phyloP scores from a whole-genome alignment of 2,113 vertebrate genomes.

The Rana temporaria region DNA sequence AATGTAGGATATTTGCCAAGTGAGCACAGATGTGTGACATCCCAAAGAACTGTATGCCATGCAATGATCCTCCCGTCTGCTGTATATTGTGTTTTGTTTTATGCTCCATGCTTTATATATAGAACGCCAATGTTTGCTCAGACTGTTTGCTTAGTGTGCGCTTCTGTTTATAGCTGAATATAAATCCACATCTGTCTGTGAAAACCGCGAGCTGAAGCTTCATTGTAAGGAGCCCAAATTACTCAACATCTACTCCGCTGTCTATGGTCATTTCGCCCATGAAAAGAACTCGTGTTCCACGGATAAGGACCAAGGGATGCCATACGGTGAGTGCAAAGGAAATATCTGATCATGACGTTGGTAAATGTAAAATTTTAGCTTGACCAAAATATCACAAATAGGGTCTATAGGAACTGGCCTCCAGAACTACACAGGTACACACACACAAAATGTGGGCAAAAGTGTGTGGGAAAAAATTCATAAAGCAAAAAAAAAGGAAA shows the following conservation, averaged over 20 bases:
- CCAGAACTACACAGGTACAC: too few relatives aligned
- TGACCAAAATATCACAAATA: too few relatives aligned
- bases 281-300: conserved; percentile 77
- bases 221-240: conserved; percentile 88
- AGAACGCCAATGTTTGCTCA: not conserved
- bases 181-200: conserved; percentile 87
- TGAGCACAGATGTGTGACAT: conserved; percentile 7
- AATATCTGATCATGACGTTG: not conserved
- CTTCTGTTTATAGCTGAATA: conserved; percentile 83
- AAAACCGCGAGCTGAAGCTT: conserved; percentile 84
- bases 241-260: conserved; percentile 91
- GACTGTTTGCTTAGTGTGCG: conserved; percentile 37
- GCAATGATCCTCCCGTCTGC: not conserved
- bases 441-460: too few relatives aligned
- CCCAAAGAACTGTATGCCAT: not conserved
- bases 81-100: not conserved
- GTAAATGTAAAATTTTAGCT: not conserved
- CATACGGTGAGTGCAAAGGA: conserved; percentile 32
- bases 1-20: not conserved
- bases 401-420: too few relatives aligned
- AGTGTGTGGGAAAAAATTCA: too few relatives aligned
- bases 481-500: too few relatives aligned
- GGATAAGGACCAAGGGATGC: conserved; percentile 58
- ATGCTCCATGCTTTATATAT: not conserved
- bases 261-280: conserved; percentile 80